Evolutionary conservation across 2,888 invertebrate species (phyloP).

Genomic region (Caenorhabditis auriculariae): DNA sequence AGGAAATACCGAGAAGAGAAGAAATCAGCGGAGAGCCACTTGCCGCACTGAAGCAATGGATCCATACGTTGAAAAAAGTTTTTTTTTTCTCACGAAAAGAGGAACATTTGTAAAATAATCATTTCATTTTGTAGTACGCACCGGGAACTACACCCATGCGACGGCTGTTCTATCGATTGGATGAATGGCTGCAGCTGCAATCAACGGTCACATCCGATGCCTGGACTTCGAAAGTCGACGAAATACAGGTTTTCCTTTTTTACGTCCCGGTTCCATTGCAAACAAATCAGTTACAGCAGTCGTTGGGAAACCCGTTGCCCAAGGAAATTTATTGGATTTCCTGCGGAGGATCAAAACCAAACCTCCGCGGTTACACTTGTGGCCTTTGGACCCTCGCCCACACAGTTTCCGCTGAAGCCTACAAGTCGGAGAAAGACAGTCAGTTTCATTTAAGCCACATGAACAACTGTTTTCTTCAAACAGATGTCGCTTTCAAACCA

Average conservation of each 20-base stretch:
- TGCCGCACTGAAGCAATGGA: conserved; percentile 75
- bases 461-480: too few relatives aligned
- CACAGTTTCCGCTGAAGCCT: conserved; percentile 80
- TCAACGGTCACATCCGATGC: conserved; percentile 64
- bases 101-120: conserved; percentile 3
- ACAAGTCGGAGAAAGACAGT: conserved; percentile 63
- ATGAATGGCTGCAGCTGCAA: conserved; percentile 67
- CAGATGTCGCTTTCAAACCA: conserved; percentile 65
- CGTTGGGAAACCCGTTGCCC: conserved; percentile 60
- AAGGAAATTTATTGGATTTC: conserved; percentile 71
- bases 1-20: conserved; percentile 77
- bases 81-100: too few relatives aligned
- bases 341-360: conserved; percentile 78
- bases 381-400: conserved; percentile 93
- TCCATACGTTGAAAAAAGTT: conserved; percentile 73
- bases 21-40: conserved; percentile 76
- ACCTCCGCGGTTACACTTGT: conserved; percentile 81
- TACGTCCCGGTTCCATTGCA: neutral
- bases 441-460: conserved; percentile 15
- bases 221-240: conserved; percentile 63
- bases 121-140: conserved; percentile 70
- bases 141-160: conserved; percentile 76
- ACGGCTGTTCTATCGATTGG: conserved; percentile 72
- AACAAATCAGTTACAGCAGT: conserved; percentile 27
- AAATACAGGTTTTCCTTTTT: conserved; percentile 59